These are phyloP conservation scores for Xerus inauris DNA, from an alignment of 2,113 vertebrate species.

Conservation along the genomic window DNA sequence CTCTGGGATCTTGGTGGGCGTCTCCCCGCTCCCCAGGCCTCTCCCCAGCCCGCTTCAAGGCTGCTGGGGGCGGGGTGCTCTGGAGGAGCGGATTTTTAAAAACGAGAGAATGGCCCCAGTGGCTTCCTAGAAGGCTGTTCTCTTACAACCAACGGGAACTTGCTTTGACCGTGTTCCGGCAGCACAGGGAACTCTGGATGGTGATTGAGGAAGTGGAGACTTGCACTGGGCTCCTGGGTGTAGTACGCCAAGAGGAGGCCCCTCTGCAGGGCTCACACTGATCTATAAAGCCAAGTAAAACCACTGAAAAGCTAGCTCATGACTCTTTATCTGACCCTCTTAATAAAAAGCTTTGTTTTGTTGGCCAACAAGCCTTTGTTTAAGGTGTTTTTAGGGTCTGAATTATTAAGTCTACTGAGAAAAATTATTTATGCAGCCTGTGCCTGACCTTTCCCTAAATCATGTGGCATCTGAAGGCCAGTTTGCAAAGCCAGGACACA, in stretches of 20 bases:
- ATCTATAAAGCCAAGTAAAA: neutral
- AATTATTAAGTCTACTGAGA: neutral
- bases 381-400: neutral
- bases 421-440: neutral
- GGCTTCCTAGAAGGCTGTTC: neutral
- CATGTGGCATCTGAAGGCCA: neutral
- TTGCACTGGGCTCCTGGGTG: neutral
- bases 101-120: neutral
- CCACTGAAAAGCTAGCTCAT: neutral
- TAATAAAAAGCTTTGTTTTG: neutral
- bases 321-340: neutral
- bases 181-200: neutral
- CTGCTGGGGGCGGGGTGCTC: neutral
- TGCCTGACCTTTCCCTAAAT: neutral
- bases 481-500: neutral
- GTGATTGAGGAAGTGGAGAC: neutral
- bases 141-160: neutral
- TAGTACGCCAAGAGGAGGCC: neutral
- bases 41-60: neutral
- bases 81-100: neutral
- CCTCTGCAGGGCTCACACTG: neutral
- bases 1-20: neutral
- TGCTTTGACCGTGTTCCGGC: neutral
- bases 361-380: neutral
- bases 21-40: neutral